Evolutionary conservation across 2,888 invertebrate species (phyloP), one percentile per base, ranked within the genome.

Genomic region (Hyposoter didymator): DNA sequence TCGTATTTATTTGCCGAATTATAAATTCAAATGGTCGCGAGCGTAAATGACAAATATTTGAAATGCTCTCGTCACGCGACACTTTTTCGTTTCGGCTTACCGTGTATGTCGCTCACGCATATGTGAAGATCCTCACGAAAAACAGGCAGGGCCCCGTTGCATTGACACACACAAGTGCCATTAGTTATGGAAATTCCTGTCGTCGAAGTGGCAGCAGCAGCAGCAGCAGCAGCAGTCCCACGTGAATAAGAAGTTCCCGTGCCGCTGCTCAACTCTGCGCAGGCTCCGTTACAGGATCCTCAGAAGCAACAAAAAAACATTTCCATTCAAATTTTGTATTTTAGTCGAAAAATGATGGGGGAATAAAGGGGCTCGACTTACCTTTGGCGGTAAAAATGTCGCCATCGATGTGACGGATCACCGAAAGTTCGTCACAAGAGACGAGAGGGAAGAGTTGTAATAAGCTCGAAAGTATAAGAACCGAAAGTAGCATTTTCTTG

Each of bases 21-120:
- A 59, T 0, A 45, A 67, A 14, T 45, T 45, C 45, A 67, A 45
- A 45, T 45, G 67, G 22, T 7, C 35, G 35, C 12, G n/a, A 43
- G 2, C 12, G 17, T 14, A 22, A 43, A 43, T 22, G 1, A 67
- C 67, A 22, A 67, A 45, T 67, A 47, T 47, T 69, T 47, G 47
- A 45, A 19, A 28, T 47, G 69, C 45, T 47, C 69, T 22, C 17
- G 22, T 45, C 28, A n/a, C 22, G 47, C 17, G 14, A 28, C 59
- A 28, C 59, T 28, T 59, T 59, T n/a, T n/a, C n/a, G n/a, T 49
- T 52, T 39, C 1, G 17, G 39, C 66, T 66, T 94, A 98, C 98
- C 98, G 94, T 97, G 96, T 89, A 98, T 96, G 92, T 98, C 97
- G 93, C 97, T 97, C 88, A 98, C 97, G 94, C 98, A 98, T 88